phyloP scores from a whole-genome alignment of 2,797 vertebrate genomes.

The Gymnodraco acuticeps region DNA sequence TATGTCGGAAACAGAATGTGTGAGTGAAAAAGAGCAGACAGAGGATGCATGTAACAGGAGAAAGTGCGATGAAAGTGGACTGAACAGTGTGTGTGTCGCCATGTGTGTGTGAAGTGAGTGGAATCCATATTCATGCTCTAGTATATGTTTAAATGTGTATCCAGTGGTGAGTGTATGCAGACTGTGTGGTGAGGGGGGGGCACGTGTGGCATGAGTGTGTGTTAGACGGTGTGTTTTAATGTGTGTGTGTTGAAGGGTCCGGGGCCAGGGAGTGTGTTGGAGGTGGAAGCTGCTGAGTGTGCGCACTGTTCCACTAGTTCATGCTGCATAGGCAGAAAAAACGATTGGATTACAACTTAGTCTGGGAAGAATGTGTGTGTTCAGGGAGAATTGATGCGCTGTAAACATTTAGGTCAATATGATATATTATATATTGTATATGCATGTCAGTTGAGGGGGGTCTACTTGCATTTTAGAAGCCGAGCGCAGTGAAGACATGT shows the following conservation, averaged over 20 bases:
- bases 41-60: constrained; percentile 60
- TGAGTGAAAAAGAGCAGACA: constrained; percentile 57
- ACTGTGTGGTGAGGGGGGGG: constrained; percentile 40
- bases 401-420: constrained; percentile 62
- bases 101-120: constrained; percentile 28
- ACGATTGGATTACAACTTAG: constrained; percentile 73
- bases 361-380: constrained; percentile 47
- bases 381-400: constrained; percentile 41
- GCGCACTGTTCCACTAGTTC: constrained; percentile 63
- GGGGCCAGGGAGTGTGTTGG: constrained; percentile 42
- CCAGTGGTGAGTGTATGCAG: constrained; percentile 47
- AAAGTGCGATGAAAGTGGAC: constrained; percentile 40
- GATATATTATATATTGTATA: constrained; percentile 41
- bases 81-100: constrained; percentile 19
- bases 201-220: constrained; percentile 16
- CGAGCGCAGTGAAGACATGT: constrained; percentile 18
- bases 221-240: constrained; percentile 9
- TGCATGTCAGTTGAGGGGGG: constrained; percentile 47
- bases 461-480: constrained; percentile 49
- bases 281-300: constrained; percentile 72
- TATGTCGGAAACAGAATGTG: constrained; percentile 45
- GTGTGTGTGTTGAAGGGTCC: constrained; percentile 20
- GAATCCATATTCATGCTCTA: constrained; percentile 12
- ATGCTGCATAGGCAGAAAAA: constrained; percentile 75
- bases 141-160: constrained; percentile 41